Base-by-base conservation (phyloP, 2,113 vertebrate species). In the Nothoprocta perdicaria region DNA sequence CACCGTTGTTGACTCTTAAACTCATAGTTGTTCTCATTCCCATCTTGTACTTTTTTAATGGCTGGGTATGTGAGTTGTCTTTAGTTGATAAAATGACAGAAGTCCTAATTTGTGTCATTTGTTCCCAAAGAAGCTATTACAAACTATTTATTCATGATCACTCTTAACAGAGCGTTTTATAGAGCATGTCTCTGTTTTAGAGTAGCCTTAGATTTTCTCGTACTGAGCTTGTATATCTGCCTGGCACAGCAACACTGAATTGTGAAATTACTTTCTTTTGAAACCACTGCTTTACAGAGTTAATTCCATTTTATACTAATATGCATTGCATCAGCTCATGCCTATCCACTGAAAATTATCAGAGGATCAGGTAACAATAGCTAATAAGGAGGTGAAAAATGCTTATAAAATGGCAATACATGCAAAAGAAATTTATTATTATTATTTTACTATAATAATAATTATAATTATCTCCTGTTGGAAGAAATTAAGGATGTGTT, bases 1-100 rank as follows among this genome's bases (percentile, higher is more conserved):
- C n/a, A n/a, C n/a, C n/a, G n/a, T n/a, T n/a, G n/a, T 55, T 12
- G 12, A 15, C 53, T 55, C 27, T 46, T 27, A 14, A 14, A 53
- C 52, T 12, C 45, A 7, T 21, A 11, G 9, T 46, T 83, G 14
- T 33, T n/a, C 33, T 66, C 14, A 8, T 74, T 82, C 21, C 65
- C 61, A 22, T 9, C 16, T 1, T 41, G 18, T 58, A 17, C 24
- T 65, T 33, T 53, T 78, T 38, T 72, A 67, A 11, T 65, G 29
- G 61, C 35, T 68, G 19, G 15, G 62, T 3, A 19, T 41, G 12
- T 76, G 22, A 48, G 67, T 16, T 27, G 9, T 55, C 0, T 0
- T 26, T 40, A 55, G 38, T 41, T 72, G 38, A 57, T 81, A 19
- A 69, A 68, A 46, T 14, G 3, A 22, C 29, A 33, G 31, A 62